phyloP scores from a whole-genome alignment of 1,140 invertebrate species.

The Diachasmimorpha longicaudata region DNA sequence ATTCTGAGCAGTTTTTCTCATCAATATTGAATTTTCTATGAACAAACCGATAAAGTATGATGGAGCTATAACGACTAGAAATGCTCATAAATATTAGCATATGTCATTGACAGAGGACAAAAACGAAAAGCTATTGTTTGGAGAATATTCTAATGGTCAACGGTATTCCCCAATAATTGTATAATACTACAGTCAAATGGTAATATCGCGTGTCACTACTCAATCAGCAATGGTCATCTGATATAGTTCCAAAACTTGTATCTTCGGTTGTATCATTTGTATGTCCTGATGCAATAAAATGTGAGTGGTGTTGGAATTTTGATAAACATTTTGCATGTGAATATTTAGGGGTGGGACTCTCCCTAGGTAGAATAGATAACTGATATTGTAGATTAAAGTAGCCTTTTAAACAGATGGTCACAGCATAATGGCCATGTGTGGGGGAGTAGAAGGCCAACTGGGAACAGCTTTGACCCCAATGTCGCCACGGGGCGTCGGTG shows the following conservation, averaged over 20 bases:
- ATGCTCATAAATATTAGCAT: too few species aligned
- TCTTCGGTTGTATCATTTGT: neutral
- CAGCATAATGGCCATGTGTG: constrained; percentile 20
- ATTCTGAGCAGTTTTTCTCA: neutral
- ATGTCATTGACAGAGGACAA: neutral
- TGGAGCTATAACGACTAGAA: neutral
- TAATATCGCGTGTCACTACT: too few species aligned
- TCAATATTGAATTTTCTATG: neutral
- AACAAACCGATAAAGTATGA: neutral
- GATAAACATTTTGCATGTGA: neutral
- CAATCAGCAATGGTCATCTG: neutral
- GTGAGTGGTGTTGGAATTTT: too few species aligned
- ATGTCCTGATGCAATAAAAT: neutral
- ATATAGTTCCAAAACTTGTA: neutral
- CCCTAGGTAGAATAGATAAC: neutral
- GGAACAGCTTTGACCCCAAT: constrained; percentile 48
- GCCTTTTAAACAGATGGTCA: constrained; percentile 35
- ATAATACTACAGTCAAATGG: too few species aligned
- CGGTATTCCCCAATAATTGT: too few species aligned
- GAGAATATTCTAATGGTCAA: too few species aligned
- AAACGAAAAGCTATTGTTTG: neutral
- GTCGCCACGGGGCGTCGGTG: constrained; percentile 61
- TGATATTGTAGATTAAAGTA: constrained; percentile 54
- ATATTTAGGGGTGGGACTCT: neutral
- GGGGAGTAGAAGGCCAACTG: neutral